Conservation (phyloP, 2,888 invertebrate genomes). For the Salpingus planirostris region DNA sequence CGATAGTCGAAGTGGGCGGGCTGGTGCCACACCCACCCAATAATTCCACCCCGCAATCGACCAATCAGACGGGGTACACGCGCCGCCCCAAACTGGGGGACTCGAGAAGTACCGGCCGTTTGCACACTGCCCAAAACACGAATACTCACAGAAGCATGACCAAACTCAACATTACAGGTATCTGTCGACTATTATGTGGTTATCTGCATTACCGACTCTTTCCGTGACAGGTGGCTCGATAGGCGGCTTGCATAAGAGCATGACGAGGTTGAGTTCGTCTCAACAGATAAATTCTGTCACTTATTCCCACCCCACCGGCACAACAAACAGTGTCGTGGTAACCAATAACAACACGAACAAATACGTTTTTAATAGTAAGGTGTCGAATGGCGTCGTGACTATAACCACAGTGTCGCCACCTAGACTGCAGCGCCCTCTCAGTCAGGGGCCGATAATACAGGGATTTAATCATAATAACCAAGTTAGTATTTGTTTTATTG, state of each 20-base stretch:
- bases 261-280: constrained; percentile 71
- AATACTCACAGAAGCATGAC: constrained; percentile 74
- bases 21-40: too few species aligned
- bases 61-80: constrained; percentile 44
- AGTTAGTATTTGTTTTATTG: constrained; percentile 19
- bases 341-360: constrained; percentile 43
- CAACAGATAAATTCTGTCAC: constrained; percentile 56
- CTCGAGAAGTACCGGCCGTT: constrained; percentile 64
- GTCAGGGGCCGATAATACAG: constrained; percentile 46
- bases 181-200: not conserved
- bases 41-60: constrained; percentile 20
- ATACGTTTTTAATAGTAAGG: constrained; percentile 42
- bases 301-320: constrained; percentile 25
- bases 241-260: constrained; percentile 72
- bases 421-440: constrained; percentile 42
- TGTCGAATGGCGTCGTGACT: constrained; percentile 52
- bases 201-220: not conserved
- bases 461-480: constrained; percentile 30
- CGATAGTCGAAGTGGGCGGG: constrained; percentile 68
- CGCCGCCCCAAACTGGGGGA: constrained; percentile 60
- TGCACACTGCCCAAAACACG: constrained; percentile 61
- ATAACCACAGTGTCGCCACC: constrained; percentile 55
- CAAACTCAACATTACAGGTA: constrained; percentile 62
- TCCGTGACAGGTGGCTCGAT: constrained; percentile 53
- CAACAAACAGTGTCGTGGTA: constrained; percentile 38